phyloP scores from a whole-genome alignment of 1,140 invertebrate species.

The Lepidotrigona ventralis region DNA sequence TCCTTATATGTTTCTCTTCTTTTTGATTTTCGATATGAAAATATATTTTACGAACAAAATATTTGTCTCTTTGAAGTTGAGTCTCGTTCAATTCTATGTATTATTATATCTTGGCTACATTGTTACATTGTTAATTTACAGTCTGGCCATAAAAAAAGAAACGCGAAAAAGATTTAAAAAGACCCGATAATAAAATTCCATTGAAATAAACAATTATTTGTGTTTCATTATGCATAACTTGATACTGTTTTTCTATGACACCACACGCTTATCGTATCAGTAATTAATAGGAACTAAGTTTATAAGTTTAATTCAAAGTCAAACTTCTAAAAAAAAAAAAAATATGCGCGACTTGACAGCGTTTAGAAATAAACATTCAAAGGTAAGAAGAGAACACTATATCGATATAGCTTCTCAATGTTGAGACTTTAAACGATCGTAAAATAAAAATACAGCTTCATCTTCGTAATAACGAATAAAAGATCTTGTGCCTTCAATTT shows the following conservation, averaged over 20 bases:
- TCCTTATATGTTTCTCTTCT: not conserved
- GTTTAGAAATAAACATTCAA: not conserved
- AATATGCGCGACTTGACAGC: conserved; percentile 26
- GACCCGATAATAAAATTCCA: not conserved
- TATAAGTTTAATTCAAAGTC: conserved; percentile 34
- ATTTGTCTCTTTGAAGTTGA: conserved; percentile 5
- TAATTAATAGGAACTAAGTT: conserved; percentile 75
- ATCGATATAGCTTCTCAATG: not conserved
- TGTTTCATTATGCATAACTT: not conserved
- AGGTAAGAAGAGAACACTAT: no score
- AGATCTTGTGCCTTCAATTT: not conserved
- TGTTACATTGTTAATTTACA: not conserved
- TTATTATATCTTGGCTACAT: not conserved
- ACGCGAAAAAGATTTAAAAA: not conserved
- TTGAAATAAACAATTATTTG: not conserved
- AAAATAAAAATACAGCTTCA: not conserved
- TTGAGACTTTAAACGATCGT: not conserved
- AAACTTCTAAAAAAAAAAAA: not conserved
- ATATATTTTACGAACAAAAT: conserved; percentile 7
- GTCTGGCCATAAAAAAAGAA: not conserved
- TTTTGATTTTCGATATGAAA: not conserved
- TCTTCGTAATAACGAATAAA: not conserved
- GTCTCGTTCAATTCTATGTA: not conserved
- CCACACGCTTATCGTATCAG: conserved; percentile 43
- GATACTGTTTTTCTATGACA: conserved; percentile 1